These are phyloP conservation scores for Eleginops maclovinus DNA, from an alignment of 2,113 vertebrate species.

Conservation along the genomic window DNA sequence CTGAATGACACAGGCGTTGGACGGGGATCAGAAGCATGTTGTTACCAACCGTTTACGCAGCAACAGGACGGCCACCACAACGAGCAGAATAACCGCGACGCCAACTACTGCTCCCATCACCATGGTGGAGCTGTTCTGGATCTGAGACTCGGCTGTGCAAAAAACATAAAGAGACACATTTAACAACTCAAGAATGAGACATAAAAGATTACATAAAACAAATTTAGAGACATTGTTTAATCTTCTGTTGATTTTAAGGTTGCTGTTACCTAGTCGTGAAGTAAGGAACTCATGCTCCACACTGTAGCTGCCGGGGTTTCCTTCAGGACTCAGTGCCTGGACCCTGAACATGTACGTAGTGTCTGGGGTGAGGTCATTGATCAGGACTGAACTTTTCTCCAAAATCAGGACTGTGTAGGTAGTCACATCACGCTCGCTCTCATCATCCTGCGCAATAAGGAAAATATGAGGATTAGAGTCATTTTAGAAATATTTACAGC, in stretches of 20 bases:
- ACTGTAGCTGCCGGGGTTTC: constrained; percentile 86
- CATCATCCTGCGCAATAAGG: constrained; percentile 69
- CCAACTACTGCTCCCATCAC: constrained; percentile 82
- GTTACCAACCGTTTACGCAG: constrained; percentile 85
- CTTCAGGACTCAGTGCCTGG: constrained; percentile 88
- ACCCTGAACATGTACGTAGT: constrained; percentile 91
- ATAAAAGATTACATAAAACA: neutral
- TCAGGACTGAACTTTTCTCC: constrained; percentile 87
- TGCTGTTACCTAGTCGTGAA: constrained; percentile 66
- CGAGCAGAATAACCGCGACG: constrained; percentile 75
- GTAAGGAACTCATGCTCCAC: constrained; percentile 91
- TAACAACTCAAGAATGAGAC: neutral
- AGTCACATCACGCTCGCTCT: constrained; percentile 88
- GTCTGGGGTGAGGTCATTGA: constrained; percentile 87
- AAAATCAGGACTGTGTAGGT: constrained; percentile 92
- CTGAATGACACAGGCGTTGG: constrained; percentile 57
- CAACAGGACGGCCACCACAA: constrained; percentile 83
- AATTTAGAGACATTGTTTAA: neutral
- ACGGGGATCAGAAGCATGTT: constrained; percentile 20
- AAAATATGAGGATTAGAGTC: neutral
- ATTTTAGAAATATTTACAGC: neutral
- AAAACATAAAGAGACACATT: constrained; percentile 14
- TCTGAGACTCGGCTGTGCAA: constrained; percentile 78
- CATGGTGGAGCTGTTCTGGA: constrained; percentile 80
- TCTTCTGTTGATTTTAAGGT: neutral